Percentiles rank a stretch among this genome's conserved stretches.
These are phyloP conservation scores for Caenorhabditis sp. DNA, from an alignment of 2,888 invertebrate genomes.

Conservation along the genomic window DNA sequence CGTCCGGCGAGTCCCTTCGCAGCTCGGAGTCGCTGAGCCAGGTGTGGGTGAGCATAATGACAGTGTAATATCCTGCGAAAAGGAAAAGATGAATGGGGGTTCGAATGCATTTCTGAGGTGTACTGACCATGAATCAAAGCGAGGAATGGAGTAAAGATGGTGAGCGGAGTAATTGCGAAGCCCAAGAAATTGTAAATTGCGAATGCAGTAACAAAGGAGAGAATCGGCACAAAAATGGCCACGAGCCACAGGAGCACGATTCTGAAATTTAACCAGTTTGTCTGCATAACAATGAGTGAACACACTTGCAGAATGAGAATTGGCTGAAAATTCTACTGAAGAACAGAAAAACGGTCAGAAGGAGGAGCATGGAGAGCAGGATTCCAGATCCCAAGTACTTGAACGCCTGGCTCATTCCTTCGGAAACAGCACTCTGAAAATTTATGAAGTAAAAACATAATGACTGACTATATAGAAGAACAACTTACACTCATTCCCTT, in stretches of 20 bases:
- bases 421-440: conserved; percentile 44
- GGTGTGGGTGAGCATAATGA: conserved; percentile 53
- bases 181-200: conserved; percentile 52
- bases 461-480: neutral
- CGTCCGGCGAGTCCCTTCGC: conserved; percentile 37
- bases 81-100: conserved; percentile 5
- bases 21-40: conserved; percentile 55
- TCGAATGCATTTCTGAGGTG: neutral
- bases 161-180: conserved; percentile 56
- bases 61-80: conserved; percentile 22
- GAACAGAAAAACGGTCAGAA: conserved; percentile 26
- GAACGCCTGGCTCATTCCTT: conserved; percentile 35
- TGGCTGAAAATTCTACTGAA: conserved; percentile 36
- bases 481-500: conserved; percentile 57
- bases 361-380: conserved; percentile 3
- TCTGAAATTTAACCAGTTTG: conserved; percentile 8
- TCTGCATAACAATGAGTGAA: neutral
- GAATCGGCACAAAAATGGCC: conserved; percentile 37
- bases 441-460: neutral
- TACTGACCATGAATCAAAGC: conserved; percentile 54
- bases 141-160: conserved; percentile 59
- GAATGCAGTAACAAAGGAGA: conserved; percentile 40
- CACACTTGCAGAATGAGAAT: conserved; percentile 27
- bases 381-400: conserved; percentile 28
- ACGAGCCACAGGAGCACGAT: conserved; percentile 32